Evolutionary conservation across 2,797 vertebrate species (phyloP), one percentile per base, ranked within the genome.

Genomic region (Hoplostethus atlanticus): DNA sequence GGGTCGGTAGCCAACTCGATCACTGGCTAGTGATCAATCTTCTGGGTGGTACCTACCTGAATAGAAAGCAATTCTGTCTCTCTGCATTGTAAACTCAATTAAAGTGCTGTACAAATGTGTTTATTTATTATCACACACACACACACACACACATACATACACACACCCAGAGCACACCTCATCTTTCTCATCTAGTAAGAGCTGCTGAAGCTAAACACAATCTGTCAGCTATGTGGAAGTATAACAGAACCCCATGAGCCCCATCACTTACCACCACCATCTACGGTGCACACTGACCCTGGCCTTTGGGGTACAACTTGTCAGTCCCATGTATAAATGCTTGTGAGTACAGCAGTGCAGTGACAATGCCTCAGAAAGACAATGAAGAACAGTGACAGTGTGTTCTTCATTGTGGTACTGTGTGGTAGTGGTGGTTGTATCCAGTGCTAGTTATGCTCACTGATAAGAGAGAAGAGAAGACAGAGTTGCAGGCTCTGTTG

Each of bases 151-250:
- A 42, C 40, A 42, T 9, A 9, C 9, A 44, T 3, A 36, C 34
- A 36, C 34, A 36, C 34, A 36, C 11, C 42, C 42, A 4, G 13
- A 44, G 21, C 71, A 44, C 48, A 62, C 51, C 65, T 79, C 70
- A 52, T 64, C 48, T 57, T 65, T 77, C 25, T 64, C 55, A 61
- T 52, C 54, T 38, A 16, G 16, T 30, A 34, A 62, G 63, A 72
- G 64, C 54, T 62, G 40, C 30, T 61, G 64, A 57, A 66, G 54
- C 52, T 46, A 84, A 83, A 80, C 68, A 52, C 38, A 64, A 13
- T 72, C 58, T 78, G 64, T 72, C 66, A 60, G 68, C 62, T 64
- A 40, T 64, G 74, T 61, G 44, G 34, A 81, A 73, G 52, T 63
- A 28, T 28, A 73, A 66, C 60, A 17, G 53, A 68, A 66, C n/a